Base-by-base conservation (phyloP, 2,797 vertebrate genomes). In the Tragopan temminckii region DNA sequence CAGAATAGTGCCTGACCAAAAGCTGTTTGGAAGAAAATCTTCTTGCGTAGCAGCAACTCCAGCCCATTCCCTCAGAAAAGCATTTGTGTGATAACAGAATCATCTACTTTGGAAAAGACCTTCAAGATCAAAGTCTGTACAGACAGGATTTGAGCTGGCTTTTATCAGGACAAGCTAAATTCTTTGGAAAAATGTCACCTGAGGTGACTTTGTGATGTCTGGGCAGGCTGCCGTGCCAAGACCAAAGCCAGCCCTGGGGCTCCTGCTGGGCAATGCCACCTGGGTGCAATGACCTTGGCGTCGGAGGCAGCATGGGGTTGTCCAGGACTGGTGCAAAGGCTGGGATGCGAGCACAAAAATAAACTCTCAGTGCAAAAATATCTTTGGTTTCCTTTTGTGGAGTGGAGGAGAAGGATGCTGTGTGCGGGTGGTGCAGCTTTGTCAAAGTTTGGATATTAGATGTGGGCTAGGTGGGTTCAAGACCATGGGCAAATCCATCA, bases 381-480 rank as follows among this genome's bases (percentile, higher is more conserved):
- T 11, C 57, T 61, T 36, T 24, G 9, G 10, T 69, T 85, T 45
- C 19, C 7, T 69, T 72, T 36, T 25, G 29, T 53, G n/a, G 35
- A 52, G 35, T 21, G 25, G 21, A 16, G n/a, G 23, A 25, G 43
- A 9, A 27, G 36, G 61, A 35, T 35, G 62, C 4, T 46, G 31
- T 5, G 13, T 21, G 58, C 0, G 0, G 31, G 14, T 50, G 55
- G 21, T 0, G 1, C 7, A 27, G 36, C 48, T 35, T 14, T 31
- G 13, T 48, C 38, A 59, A 29, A 76, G 50, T 16, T 31, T 23
- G 14, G 19, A 7, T 50, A 40, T n/a, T 5, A 10, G 5, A 23
- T 52, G 2, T 74, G 67, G 36, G 11, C 43, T 62, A 23, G 27
- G 40, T 38, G 50, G n/a, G 18, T 29, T 18, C 42, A 19, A 48